Base-by-base conservation (phyloP, 1,140 invertebrate genomes). In the Camponotus floridanus region DNA sequence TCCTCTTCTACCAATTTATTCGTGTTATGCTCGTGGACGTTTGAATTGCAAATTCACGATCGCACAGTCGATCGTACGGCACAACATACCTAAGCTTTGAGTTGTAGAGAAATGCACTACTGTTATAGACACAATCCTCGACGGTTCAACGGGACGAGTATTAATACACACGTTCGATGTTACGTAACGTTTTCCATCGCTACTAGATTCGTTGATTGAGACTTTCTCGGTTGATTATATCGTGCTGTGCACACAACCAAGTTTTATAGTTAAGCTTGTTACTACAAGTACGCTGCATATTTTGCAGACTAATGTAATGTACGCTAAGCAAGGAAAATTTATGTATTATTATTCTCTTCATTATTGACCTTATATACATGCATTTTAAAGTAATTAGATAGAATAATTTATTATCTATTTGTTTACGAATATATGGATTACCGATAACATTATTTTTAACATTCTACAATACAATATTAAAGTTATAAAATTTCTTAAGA, bases 1-100 rank as follows among this genome's bases (percentile, higher is more conserved):
- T 45, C 42, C n/a, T 71, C n/a, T 0, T 59, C 65, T 67, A 83
- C 61, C 87, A 89, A 93, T 93, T 93, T 94, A 94, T 92, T 91
- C 89, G 88, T 90, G 91, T 93, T 93, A 93, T 91, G 84, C 71
- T 87, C 65, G 74, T 85, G 86, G 88, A 92, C 88, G 89, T 92
- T 95, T 94, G 93, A 93, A 94, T 94, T 94, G 93, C 93, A 93
- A 94, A 94, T 94, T 91, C 86, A 87, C 88, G 48, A 88, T 92
- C 89, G 93, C 92, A 90, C 88, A 87, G 83, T 89, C 90, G 85
- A 85, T 88, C 88, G 85, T 90, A 91, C 71, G 64, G 86, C 84
- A 76, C 87, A 80, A 73, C 76, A 71, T 71, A 39, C 18, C 61
- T 39, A 68, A 67, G 62, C 8, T 68, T 71, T 87, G 87, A 92